A percentile compares a stretch with the other conserved stretches of the same genome.
phyloP scores from a whole-genome alignment of 2,113 vertebrate species.

The Phyllopteryx taeniolatus region DNA sequence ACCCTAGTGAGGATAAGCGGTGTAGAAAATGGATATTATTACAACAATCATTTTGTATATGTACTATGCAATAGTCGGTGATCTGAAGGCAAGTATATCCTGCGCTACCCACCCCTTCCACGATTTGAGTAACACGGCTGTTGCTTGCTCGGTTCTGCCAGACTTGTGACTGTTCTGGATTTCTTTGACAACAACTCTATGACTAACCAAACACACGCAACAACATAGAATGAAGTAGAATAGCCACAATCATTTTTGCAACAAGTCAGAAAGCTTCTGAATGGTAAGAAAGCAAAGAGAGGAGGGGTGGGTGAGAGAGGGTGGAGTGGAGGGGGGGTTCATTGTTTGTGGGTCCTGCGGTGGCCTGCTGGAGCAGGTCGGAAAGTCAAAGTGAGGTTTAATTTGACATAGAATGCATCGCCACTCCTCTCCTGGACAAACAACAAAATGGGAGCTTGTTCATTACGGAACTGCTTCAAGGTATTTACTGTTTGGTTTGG shows the following conservation, averaged over 20 bases:
- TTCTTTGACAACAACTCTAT: constrained; percentile 67
- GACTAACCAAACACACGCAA: constrained; percentile 46
- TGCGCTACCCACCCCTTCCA: background rate
- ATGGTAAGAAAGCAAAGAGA: constrained; percentile 71
- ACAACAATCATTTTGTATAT: too few relatives aligned
- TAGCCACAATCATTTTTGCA: constrained; percentile 70
- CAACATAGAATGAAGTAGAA: constrained; percentile 74
- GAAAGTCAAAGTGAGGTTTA: constrained; percentile 51
- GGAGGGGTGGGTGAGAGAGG: constrained; percentile 20
- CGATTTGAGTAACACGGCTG: constrained; percentile 12
- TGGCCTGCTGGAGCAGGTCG: constrained; percentile 41
- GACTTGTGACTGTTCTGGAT: constrained; percentile 74
- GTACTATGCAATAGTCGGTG: background rate
- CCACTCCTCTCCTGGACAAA: constrained; percentile 41
- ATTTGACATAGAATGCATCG: constrained; percentile 66
- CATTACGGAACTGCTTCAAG: constrained; percentile 68
- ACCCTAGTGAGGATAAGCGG: too few relatives aligned
- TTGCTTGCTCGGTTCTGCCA: constrained; percentile 42
- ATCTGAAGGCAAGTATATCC: background rate
- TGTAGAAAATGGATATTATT: too few relatives aligned
- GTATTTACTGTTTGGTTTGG: constrained; percentile 49
- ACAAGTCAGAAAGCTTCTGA: constrained; percentile 69
- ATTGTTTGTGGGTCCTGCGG: constrained; percentile 53
- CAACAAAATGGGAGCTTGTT: constrained; percentile 68
- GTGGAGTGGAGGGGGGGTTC: background rate